These are phyloP conservation scores for Premnoplex brunnescens DNA, from an alignment of 2,797 vertebrate species.

Conservation along the genomic window DNA sequence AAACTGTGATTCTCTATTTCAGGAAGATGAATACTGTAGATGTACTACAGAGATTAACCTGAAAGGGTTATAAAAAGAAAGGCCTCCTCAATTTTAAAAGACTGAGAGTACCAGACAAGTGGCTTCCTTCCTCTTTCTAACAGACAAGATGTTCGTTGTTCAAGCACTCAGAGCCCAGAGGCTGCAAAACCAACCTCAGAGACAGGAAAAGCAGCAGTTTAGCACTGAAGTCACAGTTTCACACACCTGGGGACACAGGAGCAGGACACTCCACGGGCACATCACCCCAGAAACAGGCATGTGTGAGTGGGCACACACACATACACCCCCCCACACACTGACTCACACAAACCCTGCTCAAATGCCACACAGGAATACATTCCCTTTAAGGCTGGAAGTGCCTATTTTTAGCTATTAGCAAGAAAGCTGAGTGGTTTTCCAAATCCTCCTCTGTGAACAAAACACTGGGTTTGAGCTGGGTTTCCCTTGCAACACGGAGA, in stretches of 20 bases:
- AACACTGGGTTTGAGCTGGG: neutral
- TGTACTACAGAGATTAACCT: neutral
- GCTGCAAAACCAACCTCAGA: neutral
- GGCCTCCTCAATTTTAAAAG: neutral
- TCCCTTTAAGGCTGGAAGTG: constrained; percentile 18
- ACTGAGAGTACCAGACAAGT: constrained; percentile 10
- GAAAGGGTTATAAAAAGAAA: neutral
- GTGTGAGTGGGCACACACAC: fast-evolving
- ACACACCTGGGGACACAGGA: neutral
- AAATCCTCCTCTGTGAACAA: neutral
- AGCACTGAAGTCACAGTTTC: neutral
- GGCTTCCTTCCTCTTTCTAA: constrained; percentile 51
- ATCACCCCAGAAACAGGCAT: fast-evolving
- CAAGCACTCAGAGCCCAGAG: neutral
- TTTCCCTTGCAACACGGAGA: neutral
- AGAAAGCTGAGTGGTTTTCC: constrained; percentile 24
- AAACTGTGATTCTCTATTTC: neutral
- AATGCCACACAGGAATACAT: constrained; percentile 1
- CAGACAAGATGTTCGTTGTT: constrained; percentile 41
- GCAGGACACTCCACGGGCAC: neutral
- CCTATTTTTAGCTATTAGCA: constrained; percentile 42
- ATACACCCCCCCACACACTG: neutral
- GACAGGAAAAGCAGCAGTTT: neutral
- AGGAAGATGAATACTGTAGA: neutral
- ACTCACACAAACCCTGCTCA: neutral